These are phyloP conservation scores for Protosalanx chinensis DNA, from an alignment of 2,797 vertebrate species.

Conservation along the genomic window DNA sequence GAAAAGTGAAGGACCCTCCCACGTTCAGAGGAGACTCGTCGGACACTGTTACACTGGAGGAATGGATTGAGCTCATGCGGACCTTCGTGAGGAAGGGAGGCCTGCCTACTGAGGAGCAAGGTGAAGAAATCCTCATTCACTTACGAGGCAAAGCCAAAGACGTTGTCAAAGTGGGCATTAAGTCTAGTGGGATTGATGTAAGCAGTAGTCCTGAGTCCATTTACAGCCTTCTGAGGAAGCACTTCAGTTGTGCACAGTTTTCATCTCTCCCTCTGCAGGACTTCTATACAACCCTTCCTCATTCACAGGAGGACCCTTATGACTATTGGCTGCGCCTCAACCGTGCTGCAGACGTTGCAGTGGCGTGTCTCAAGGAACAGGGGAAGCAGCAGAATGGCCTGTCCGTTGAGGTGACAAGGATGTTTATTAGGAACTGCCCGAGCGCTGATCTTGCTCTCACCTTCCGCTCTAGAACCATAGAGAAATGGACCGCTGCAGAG, in stretches of 20 bases:
- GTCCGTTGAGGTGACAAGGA: neutral
- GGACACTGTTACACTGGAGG: slow-evolving; percentile 5
- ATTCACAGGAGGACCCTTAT: slow-evolving; percentile 11
- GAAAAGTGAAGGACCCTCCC: no score
- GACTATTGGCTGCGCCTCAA: slow-evolving; percentile 16
- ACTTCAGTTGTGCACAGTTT: no score
- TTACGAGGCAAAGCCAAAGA: no score
- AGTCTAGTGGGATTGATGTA: no score
- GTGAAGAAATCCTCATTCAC: no score
- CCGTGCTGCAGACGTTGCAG: slow-evolving; percentile 5
- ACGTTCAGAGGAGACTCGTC: slow-evolving; percentile 6
- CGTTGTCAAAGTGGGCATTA: no score
- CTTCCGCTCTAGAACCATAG: neutral
- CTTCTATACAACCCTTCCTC: slow-evolving; percentile 3
- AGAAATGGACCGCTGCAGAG: slow-evolving; percentile 4
- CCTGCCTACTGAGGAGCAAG: no score
- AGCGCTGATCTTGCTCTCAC: neutral
- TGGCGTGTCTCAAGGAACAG: slow-evolving; percentile 2
- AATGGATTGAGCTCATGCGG: slow-evolving; percentile 3
- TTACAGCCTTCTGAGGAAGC: no score
- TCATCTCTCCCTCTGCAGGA: slow-evolving; percentile 5
- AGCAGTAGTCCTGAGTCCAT: no score
- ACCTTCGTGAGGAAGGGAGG: no score
- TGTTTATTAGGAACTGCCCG: slow-evolving; percentile 9
- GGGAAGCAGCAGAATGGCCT: neutral